Evolutionary conservation across 2,888 invertebrate species (phyloP).

Genomic region (Cinara cedri): DNA sequence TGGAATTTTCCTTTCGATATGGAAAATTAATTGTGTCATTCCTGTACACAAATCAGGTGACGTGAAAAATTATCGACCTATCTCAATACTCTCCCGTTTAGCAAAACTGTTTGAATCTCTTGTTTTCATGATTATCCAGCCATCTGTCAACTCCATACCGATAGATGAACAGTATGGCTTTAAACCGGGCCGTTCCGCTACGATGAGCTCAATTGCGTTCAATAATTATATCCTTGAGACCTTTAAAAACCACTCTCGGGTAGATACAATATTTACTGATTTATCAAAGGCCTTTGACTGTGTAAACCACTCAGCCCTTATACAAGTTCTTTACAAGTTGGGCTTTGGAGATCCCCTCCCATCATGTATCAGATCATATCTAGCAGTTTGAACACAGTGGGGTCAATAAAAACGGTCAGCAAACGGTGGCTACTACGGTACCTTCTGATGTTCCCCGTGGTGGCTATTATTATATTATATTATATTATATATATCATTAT

Average conservation of each 20-base stretch:
- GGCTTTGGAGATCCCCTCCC: not conserved
- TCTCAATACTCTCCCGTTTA: no score
- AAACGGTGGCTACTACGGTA: not conserved
- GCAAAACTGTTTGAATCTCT: no score
- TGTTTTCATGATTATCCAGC: no score
- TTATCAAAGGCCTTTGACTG: not conserved
- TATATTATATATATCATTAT: no score
- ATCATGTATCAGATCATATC: not conserved
- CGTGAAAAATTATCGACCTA: no score
- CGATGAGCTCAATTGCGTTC: not conserved
- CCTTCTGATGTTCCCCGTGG: no score
- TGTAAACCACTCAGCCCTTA: no score
- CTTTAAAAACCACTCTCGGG: not conserved
- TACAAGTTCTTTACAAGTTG: not conserved
- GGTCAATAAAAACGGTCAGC: not conserved
- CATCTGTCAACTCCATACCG: no score
- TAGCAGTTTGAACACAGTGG: not conserved
- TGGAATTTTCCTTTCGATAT: not conserved
- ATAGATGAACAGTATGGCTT: no score
- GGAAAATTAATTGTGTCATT: not conserved
- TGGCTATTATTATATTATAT: no score
- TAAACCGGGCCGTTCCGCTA: not conserved
- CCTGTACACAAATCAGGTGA: no score
- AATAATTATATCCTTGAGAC: not conserved
- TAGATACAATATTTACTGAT: not conserved